phyloP scores from a whole-genome alignment of 2,113 vertebrate species.

The Cyphomyrus plagiostoma region DNA sequence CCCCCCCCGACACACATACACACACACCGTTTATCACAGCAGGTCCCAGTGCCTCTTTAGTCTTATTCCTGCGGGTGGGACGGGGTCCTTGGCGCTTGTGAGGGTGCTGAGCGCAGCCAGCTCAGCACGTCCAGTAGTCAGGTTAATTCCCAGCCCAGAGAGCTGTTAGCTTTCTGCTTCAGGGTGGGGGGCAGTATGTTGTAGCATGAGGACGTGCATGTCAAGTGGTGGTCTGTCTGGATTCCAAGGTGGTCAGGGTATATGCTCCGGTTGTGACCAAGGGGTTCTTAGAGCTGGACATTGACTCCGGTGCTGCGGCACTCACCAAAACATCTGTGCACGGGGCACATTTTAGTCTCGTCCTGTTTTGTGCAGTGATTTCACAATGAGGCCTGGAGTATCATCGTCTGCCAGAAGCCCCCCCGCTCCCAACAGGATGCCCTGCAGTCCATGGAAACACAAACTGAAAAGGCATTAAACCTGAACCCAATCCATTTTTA shows the following conservation, averaged over 20 bases:
- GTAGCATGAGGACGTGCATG: neutral
- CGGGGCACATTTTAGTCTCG: neutral
- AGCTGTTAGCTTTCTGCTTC: neutral
- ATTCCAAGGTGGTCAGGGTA: no score
- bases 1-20: neutral
- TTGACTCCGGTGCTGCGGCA: neutral
- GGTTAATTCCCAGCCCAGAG: neutral
- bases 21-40: neutral
- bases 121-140: neutral
- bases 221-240: neutral
- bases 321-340: neutral
- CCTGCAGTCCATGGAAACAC: neutral
- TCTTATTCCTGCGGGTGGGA: neutral
- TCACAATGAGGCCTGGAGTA: neutral
- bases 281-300: neutral
- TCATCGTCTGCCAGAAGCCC: neutral
- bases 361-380: neutral
- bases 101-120: neutral
- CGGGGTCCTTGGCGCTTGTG: no score
- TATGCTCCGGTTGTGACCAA: no score
- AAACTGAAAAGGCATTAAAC: slow-evolving; percentile 2
- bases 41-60: neutral
- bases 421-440: neutral
- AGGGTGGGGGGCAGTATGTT: neutral
- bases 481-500: neutral